A percentile compares a stretch with the other conserved stretches of the same genome.
phyloP scores from a whole-genome alignment of 2,113 vertebrate genomes.

The Rhombomys opimus region DNA sequence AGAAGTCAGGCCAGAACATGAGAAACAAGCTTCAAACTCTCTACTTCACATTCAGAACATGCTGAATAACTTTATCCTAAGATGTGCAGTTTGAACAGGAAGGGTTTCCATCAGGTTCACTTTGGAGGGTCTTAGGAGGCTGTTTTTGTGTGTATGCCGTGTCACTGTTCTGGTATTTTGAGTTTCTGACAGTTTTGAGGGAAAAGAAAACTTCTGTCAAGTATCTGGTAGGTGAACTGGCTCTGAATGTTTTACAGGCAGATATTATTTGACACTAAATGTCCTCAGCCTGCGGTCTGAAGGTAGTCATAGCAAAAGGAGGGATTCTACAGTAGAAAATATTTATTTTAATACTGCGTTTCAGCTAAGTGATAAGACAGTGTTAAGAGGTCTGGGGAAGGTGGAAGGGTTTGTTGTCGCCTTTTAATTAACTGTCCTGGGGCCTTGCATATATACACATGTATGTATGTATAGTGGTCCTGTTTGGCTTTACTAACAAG shows the following conservation, averaged over 20 bases:
- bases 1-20: slow-evolving; percentile 49
- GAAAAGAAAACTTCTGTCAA: slow-evolving; percentile 79
- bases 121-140: slow-evolving; percentile 52
- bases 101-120: slow-evolving; percentile 58
- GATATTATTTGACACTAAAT: slow-evolving; percentile 66
- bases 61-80: slow-evolving; percentile 47
- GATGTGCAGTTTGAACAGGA: slow-evolving; percentile 74
- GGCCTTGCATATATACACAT: slow-evolving; percentile 6
- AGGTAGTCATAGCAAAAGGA: slow-evolving; percentile 66
- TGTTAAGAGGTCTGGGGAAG: slow-evolving; percentile 74
- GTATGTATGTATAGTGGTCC: neutral
- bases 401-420: slow-evolving; percentile 27
- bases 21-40: neutral
- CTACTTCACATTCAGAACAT: slow-evolving; percentile 73
- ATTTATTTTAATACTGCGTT: slow-evolving; percentile 77
- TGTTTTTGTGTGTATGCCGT: slow-evolving; percentile 65
- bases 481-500: slow-evolving; percentile 60
- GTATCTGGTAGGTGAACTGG: slow-evolving; percentile 68
- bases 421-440: slow-evolving; percentile 35
- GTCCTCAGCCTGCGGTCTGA: slow-evolving; percentile 80
- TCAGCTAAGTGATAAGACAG: slow-evolving; percentile 80
- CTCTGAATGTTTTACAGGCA: slow-evolving; percentile 67
- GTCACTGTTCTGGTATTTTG: slow-evolving; percentile 57
- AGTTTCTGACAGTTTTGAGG: slow-evolving; percentile 67
- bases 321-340: slow-evolving; percentile 71